A percentile compares a stretch with the other conserved stretches of the same genome.
Evolutionary conservation across 2,113 vertebrate species (phyloP).

Genomic region (Istiophorus platypterus): DNA sequence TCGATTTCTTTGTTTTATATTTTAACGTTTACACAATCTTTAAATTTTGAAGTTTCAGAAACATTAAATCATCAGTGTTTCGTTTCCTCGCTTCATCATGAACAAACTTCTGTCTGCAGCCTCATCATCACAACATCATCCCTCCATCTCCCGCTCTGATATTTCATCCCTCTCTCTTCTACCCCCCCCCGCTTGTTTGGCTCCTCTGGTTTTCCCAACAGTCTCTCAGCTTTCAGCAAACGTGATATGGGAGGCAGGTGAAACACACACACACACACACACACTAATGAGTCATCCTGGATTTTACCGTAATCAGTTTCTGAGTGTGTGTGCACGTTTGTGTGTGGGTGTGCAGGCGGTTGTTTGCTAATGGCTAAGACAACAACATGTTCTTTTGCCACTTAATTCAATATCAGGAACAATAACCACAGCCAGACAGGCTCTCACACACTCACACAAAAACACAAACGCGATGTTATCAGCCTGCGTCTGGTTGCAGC

Average conservation of each 20-base stretch:
- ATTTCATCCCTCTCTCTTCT: neutral
- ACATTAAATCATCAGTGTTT: too few species aligned
- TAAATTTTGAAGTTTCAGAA: too few species aligned
- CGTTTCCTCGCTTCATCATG: too few species aligned
- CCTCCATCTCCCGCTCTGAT: neutral
- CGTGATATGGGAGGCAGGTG: constrained; percentile 17
- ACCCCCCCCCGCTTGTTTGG: neutral
- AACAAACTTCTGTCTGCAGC: too few species aligned
- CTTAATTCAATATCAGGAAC: constrained; percentile 73
- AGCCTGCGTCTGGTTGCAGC: constrained; percentile 21
- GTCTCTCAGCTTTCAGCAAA: constrained; percentile 48
- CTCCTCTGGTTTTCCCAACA: constrained; percentile 21
- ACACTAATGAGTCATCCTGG: constrained; percentile 40
- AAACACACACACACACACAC: constrained; percentile 8
- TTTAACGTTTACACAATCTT: neutral
- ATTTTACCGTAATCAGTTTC: constrained; percentile 15
- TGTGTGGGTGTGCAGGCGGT: constrained; percentile 14
- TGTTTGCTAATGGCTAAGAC: constrained; percentile 54
- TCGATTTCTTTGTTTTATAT: neutral
- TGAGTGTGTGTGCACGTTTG: constrained; percentile 35
- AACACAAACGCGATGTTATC: constrained; percentile 37
- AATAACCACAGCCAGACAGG: constrained; percentile 42
- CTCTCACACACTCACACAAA: constrained; percentile 21
- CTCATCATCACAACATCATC: constrained; percentile 4
- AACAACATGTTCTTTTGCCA: constrained; percentile 69